phyloP scores from a whole-genome alignment of 2,888 invertebrate genomes.

The Aphidius colemani region DNA sequence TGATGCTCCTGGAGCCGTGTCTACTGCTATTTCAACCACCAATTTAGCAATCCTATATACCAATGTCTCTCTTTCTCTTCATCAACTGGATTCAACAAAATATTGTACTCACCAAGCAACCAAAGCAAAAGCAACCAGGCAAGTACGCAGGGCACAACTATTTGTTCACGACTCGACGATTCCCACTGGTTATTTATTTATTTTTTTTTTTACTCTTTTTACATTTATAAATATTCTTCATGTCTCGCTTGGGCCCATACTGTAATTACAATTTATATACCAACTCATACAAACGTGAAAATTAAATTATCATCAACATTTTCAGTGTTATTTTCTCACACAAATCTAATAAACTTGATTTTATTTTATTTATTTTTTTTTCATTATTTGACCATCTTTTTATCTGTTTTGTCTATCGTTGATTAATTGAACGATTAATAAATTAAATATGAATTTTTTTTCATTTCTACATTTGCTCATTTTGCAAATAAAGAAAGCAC shows the following conservation, averaged over 20 bases:
- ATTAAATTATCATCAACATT: conserved; percentile 18
- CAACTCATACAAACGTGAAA: conserved; percentile 19
- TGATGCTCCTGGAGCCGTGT: too few relatives aligned
- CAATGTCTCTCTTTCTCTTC: background rate
- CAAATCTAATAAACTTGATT: too few relatives aligned
- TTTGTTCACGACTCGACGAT: conserved; percentile 22
- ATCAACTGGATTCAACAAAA: background rate
- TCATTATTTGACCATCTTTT: too few relatives aligned
- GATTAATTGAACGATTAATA: too few relatives aligned
- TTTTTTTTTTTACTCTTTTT: background rate
- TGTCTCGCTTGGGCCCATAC: conserved; percentile 9
- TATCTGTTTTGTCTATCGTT: too few relatives aligned
- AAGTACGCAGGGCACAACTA: conserved; percentile 12
- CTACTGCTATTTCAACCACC: background rate
- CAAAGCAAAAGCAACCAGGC: conserved; percentile 1
- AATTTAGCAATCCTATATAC: conserved; percentile 1
- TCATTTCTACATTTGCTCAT: too few relatives aligned
- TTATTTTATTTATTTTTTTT: too few relatives aligned
- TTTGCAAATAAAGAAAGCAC: too few relatives aligned
- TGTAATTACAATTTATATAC: conserved; percentile 23
- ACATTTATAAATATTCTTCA: conserved; percentile 26
- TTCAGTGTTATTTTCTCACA: too few relatives aligned
- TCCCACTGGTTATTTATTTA: conserved; percentile 11
- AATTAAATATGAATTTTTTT: too few relatives aligned
- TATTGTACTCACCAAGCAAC: too few relatives aligned